phyloP scores from a whole-genome alignment of 2,888 invertebrate species.

The Timandra comae region DNA sequence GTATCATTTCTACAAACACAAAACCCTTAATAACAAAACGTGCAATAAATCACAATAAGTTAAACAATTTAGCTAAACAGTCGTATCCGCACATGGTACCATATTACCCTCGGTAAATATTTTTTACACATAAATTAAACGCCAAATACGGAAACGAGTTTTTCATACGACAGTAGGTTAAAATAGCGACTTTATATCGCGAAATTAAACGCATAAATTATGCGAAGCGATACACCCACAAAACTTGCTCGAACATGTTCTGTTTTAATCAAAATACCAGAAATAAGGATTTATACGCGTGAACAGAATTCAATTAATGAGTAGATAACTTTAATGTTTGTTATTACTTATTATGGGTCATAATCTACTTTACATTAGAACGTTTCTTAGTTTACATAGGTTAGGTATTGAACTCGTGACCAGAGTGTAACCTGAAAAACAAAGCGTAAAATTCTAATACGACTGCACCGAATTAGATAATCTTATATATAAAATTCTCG shows the following conservation, averaged over 20 bases:
- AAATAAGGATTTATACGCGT: constrained; percentile 9
- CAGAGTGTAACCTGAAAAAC: too few relatives aligned
- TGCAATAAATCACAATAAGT: constrained; percentile 19
- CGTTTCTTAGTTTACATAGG: too few relatives aligned
- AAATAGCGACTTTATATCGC: constrained; percentile 57
- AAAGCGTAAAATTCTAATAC: too few relatives aligned
- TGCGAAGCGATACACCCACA: constrained; percentile 22
- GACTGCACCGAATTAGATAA: too few relatives aligned
- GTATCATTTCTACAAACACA: too few relatives aligned
- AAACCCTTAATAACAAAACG: too few relatives aligned
- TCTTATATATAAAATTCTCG: too few relatives aligned
- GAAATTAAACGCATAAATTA: constrained; percentile 74
- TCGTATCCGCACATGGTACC: constrained; percentile 31
- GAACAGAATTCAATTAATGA: constrained; percentile 2
- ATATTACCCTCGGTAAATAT: constrained; percentile 46
- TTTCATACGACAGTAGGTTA: constrained; percentile 62
- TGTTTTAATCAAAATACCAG: constrained; percentile 16
- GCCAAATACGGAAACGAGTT: constrained; percentile 55
- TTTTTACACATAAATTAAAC: constrained; percentile 68
- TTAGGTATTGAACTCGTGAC: too few relatives aligned
- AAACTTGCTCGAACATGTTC: constrained; percentile 21
- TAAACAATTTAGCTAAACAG: constrained; percentile 13
- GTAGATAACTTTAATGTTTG: too few relatives aligned
- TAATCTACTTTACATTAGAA: too few relatives aligned
- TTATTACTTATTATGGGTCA: too few relatives aligned